phyloP scores from a whole-genome alignment of 2,797 vertebrate genomes.

The Chelonia mydas region DNA sequence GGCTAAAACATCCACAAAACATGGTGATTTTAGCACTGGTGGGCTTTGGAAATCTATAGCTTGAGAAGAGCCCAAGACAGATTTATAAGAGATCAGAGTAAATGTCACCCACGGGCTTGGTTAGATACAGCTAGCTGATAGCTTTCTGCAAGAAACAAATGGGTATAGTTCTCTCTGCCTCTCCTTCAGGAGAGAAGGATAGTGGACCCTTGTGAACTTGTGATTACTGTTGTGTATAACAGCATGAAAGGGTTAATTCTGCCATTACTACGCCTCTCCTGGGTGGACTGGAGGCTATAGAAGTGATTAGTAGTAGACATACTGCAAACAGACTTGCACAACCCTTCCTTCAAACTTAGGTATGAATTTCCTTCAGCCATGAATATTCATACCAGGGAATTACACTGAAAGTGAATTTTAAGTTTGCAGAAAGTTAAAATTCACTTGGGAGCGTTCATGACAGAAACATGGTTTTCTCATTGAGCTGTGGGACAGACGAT shows the following conservation, averaged over 20 bases:
- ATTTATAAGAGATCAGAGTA: background rate
- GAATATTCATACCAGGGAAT: accelerated
- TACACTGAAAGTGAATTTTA: background rate
- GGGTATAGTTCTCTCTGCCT: accelerated
- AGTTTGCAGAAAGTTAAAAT: background rate
- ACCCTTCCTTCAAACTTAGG: background rate
- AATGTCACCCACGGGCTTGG: background rate
- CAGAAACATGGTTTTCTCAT: background rate
- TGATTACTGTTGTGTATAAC: accelerated
- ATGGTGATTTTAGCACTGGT: background rate
- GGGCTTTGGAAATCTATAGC: background rate
- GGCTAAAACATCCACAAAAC: background rate
- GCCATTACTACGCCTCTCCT: accelerated
- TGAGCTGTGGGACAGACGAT: too few species aligned
- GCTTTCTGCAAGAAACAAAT: background rate
- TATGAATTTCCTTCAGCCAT: background rate
- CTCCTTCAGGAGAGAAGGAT: accelerated
- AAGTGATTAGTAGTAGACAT: background rate
- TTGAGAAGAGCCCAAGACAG: background rate
- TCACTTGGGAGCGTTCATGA: background rate
- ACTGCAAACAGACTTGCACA: background rate
- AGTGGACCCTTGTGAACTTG: accelerated
- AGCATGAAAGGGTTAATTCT: accelerated
- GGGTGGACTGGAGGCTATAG: background rate
- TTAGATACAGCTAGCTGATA: accelerated